A percentile compares a stretch with the other conserved stretches of the same genome.
Evolutionary conservation across 1,140 invertebrate genomes (phyloP).

Genomic region (Bombus confusus): DNA sequence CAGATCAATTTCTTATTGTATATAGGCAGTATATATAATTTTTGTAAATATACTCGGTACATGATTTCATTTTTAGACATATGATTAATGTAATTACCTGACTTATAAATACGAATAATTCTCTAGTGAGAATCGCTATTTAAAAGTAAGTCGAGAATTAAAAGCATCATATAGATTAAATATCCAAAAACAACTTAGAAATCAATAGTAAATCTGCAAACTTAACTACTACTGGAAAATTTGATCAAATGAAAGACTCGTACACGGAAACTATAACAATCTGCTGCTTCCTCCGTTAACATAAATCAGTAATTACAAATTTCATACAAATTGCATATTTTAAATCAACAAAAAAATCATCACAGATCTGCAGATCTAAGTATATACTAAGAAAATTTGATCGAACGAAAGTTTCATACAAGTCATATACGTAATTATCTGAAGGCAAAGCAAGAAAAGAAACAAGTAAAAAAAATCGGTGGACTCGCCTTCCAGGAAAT

Average conservation of each 20-base stretch:
- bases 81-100: neutral
- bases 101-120: too few species aligned
- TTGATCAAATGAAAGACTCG: neutral
- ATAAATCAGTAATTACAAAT: neutral
- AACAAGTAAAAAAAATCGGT: neutral
- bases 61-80: neutral
- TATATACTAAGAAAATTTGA: neutral
- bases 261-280: neutral
- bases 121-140: too few species aligned
- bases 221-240: neutral
- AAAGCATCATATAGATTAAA: too few species aligned
- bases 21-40: too few species aligned
- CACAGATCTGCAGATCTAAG: neutral
- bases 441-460: neutral
- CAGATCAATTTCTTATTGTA: too few species aligned
- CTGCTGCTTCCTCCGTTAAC: neutral
- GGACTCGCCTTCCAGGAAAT: conserved; percentile 42
- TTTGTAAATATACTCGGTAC: too few species aligned
- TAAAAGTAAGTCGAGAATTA: too few species aligned
- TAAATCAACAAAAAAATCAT: neutral
- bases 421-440: neutral
- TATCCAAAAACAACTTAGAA: neutral
- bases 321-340: neutral
- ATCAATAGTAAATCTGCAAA: neutral
- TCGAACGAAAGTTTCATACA: neutral